phyloP scores from a whole-genome alignment of 2,888 invertebrate genomes.

The Acanthosoma haemorrhoidale region DNA sequence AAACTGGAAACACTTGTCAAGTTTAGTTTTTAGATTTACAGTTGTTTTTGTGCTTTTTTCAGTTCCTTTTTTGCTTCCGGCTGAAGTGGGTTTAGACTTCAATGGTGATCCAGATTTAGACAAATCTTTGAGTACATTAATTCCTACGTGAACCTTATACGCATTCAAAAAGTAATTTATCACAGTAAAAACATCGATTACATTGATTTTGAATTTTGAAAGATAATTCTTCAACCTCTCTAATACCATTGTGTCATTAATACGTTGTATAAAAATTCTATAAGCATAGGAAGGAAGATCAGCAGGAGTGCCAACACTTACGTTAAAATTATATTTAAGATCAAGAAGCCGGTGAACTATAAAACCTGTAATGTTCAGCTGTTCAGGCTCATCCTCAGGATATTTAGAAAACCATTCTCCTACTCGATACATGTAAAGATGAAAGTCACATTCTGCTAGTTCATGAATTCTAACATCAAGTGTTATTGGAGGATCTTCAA shows the following conservation, averaged over 20 bases:
- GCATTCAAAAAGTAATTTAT: slow-evolving; percentile 55
- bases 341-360: slow-evolving; percentile 53
- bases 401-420: slow-evolving; percentile 54
- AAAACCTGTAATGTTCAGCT: slow-evolving; percentile 51
- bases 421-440: slow-evolving; percentile 53
- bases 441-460: slow-evolving; percentile 54
- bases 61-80: neutral
- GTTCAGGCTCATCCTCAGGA: slow-evolving; percentile 47
- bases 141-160: neutral
- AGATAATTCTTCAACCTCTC: slow-evolving; percentile 49
- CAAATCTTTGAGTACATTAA: neutral
- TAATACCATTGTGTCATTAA: slow-evolving; percentile 49
- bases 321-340: slow-evolving; percentile 49
- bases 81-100: neutral
- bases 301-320: slow-evolving; percentile 46
- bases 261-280: slow-evolving; percentile 49
- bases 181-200: slow-evolving; percentile 51
- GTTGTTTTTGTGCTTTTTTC: no score
- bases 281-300: slow-evolving; percentile 47
- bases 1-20: neutral
- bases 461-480: slow-evolving; percentile 44
- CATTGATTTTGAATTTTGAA: slow-evolving; percentile 47
- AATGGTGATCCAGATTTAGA: neutral
- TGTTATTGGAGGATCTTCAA: neutral
- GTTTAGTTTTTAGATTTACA: neutral